Base-by-base conservation (phyloP, 2,113 vertebrate species). In the Bagarius yarrelli region DNA sequence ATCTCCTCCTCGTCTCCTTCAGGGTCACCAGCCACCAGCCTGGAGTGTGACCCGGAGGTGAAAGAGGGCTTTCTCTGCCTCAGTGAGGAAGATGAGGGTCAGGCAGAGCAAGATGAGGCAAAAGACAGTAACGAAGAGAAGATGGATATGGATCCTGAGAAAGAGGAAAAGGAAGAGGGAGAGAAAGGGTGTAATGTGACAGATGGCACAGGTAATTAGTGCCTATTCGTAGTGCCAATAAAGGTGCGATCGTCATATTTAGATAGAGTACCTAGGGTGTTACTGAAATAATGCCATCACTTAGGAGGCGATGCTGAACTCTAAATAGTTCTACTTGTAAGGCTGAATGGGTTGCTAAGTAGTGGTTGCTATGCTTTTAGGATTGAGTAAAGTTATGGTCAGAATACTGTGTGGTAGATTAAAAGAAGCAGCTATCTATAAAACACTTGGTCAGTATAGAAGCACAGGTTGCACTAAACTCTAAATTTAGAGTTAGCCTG, bases 41-140 rank as follows among this genome's bases (percentile, higher is more conserved):
- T 83, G 63, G 73, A 80, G 73, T 86, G 83, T 12, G 86, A 87
- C 72, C 86, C 77, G 30, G 86, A 87, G 57, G 83, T 87, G 15
- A 87, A 87, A 61, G 86, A 87, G 71, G 86, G 86, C 47, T 87
- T 87, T 69, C 81, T 87, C 18, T 87, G 81, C 76, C 81, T 87
- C 75, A 87, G 86, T 60, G 86, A 86, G 81, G 85, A 71, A 74
- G 83, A 83, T 79, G 85, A 85, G 44, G 34, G 60, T 27, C 60
- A 83, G 78, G 75, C 50, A 27, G 82, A 84, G 55, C 79, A 72
- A 57, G 84, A 83, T 74, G 83, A 84, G 60, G 77, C 60, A 32
- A 81, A 80, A 64, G 86, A 94, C 86, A 36, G 79, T 15, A 89
- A 88, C 73, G 94, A 95, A 87, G 84, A 82, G 18, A 80, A 83